A percentile compares a stretch with the other conserved stretches of the same genome.
These are phyloP conservation scores for Nettapus auritus DNA, from an alignment of 2,113 vertebrate species.

Conservation along the genomic window DNA sequence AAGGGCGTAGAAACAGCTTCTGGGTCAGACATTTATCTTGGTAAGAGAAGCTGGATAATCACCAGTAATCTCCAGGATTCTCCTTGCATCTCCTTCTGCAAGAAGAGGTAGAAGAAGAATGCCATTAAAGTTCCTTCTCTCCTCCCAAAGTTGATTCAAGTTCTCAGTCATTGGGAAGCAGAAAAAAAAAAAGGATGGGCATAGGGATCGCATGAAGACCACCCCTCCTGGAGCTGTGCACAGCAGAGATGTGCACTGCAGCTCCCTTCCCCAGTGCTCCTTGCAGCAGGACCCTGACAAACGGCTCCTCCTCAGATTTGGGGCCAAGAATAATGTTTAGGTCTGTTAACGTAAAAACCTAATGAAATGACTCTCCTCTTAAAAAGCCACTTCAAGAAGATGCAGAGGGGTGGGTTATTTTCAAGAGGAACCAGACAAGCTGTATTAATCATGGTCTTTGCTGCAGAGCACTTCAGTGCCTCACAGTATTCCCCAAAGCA, in stretches of 20 bases:
- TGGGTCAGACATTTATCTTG: neutral
- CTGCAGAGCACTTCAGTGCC: neutral
- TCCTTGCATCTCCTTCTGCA: neutral
- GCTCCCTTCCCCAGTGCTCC: neutral
- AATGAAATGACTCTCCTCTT: neutral
- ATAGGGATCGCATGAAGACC: neutral
- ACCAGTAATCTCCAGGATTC: neutral
- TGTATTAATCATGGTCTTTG: neutral
- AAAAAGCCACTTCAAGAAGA: conserved; percentile 11
- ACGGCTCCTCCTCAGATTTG: neutral
- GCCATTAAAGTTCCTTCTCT: neutral
- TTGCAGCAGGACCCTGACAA: neutral
- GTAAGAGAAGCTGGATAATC: neutral
- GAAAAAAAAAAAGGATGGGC: neutral
- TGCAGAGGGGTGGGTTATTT: neutral
- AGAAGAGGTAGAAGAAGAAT: neutral
- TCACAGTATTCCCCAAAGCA: neutral
- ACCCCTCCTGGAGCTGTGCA: neutral
- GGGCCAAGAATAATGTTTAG: conserved; percentile 26
- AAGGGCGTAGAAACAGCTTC: neutral
- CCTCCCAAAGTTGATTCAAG: neutral
- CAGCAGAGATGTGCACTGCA: neutral
- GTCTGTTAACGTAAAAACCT: conserved; percentile 18
- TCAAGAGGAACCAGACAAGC: conserved; percentile 6
- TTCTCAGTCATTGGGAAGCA: neutral